Base-by-base conservation (phyloP, 2,797 vertebrate genomes). In the Chiroxiphia lanceolata region DNA sequence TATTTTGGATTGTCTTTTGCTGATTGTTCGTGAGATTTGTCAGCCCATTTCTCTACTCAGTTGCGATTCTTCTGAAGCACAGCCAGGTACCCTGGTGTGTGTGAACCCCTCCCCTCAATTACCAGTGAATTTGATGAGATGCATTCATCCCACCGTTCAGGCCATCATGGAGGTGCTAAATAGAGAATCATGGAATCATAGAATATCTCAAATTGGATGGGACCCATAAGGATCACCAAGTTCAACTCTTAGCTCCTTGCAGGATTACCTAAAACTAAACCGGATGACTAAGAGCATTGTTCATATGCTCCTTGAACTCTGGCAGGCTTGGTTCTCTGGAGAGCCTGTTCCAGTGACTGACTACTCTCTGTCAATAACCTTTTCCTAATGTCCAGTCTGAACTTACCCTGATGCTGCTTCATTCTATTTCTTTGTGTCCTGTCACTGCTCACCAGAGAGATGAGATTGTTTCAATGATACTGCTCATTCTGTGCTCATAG, bases 71-170 rank as follows among this genome's bases (percentile, higher is more conserved):
- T 61, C 47, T 47, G 60, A 63, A 33, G n/a, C 40, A 16, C 19
- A 63, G 16, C 25, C 0, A 0, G 25, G 33, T 54, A 13, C 16
- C 6, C 13, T 42, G 5, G 31, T 27, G 9, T 27, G 10, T 45
- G 27, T 54, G 34, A 69, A 15, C 3, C 1, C 6, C 12, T 76
- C 18, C 20, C 8, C 18, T 68, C 29, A 42, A 1, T 68, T 16
- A 16, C 23, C 22, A 15, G 34, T 31, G 47, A 57, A 19, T 56
- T 45, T 69, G 21, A 34, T 82, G 47, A 84, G 16, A 23, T 61
- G 26, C 1, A 2, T 54, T 69, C 3, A 8, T 72, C 16, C 36
- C 38, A 27, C 51, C 16, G 21, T 42, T 48, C 21, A n/a, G 21
- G 19, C 14, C 16, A 3, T 57, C 53, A 51, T n/a, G 38, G 67